Conservation (phyloP, 2,797 vertebrate species). For the Lithobates sylvaticus region DNA sequence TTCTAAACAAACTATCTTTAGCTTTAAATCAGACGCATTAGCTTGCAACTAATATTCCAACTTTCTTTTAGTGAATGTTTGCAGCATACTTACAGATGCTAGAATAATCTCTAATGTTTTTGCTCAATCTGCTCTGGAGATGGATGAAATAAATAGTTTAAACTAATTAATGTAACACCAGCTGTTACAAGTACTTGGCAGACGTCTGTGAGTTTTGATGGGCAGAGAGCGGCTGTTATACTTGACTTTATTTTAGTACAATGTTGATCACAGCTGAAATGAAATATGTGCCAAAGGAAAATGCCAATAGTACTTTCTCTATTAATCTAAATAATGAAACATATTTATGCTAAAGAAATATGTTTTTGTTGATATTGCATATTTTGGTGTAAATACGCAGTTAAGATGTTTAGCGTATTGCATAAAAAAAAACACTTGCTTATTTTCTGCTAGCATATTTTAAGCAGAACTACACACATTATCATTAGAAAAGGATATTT, state of each 20-base stretch:
- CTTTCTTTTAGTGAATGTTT: slow-evolving; percentile 95
- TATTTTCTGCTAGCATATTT: not conserved
- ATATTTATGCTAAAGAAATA: slow-evolving; percentile 70
- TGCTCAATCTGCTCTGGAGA: slow-evolving; percentile 99
- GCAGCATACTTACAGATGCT: slow-evolving; percentile 99
- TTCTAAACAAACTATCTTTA: slow-evolving; percentile 58
- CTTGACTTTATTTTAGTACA: slow-evolving; percentile 98
- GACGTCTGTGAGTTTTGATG: slow-evolving; percentile 99
- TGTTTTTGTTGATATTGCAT: slow-evolving; percentile 63
- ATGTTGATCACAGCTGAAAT: slow-evolving; percentile 95
- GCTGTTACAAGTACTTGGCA: slow-evolving; percentile 99
- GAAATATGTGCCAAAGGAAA: slow-evolving; percentile 90
- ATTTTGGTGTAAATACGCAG: slow-evolving; percentile 28
- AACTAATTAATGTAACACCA: slow-evolving; percentile 99
- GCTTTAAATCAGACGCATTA: slow-evolving; percentile 81
- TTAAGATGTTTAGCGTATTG: slow-evolving; percentile 7
- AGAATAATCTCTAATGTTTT: slow-evolving; percentile 99
- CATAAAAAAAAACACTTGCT: not conserved
- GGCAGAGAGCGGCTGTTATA: slow-evolving; percentile 89
- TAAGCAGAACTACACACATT: not conserved
- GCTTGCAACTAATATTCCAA: slow-evolving; percentile 87
- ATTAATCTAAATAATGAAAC: slow-evolving; percentile 75
- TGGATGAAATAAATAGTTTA: slow-evolving; percentile 99
- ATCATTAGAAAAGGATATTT: not conserved
- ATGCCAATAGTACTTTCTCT: slow-evolving; percentile 65